Conservation (phyloP, 2,888 invertebrate species). For the Cantharis flavilabris region DNA sequence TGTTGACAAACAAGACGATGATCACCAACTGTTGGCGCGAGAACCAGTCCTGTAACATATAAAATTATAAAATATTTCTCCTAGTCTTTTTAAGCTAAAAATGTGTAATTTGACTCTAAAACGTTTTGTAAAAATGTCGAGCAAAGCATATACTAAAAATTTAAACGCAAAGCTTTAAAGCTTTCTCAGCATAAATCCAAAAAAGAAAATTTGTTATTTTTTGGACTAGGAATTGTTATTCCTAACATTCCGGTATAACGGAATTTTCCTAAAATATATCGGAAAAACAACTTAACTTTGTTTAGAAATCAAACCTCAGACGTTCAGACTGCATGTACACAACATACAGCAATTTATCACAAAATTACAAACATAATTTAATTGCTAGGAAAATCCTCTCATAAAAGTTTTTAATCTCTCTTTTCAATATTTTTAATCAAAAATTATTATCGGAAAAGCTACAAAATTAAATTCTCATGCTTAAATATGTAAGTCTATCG, state of each 20-base stretch:
- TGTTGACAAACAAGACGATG: constrained; percentile 91
- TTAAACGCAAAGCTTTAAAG: not conserved
- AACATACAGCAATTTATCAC: not conserved
- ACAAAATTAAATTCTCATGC: not conserved
- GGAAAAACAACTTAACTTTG: not conserved
- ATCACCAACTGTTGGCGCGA: constrained; percentile 93
- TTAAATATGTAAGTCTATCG: not conserved
- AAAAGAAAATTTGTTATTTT: not conserved
- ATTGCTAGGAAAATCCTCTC: not conserved
- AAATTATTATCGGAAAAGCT: not conserved
- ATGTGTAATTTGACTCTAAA: not conserved
- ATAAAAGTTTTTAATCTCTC: not conserved
- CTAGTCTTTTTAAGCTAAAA: not conserved
- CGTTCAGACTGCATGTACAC: not conserved
- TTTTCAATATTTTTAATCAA: not conserved
- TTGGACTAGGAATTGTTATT: not conserved
- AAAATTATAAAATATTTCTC: not conserved
- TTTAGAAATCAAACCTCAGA: not conserved
- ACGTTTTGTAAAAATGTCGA: not conserved
- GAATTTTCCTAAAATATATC: not conserved
- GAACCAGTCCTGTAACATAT: constrained; percentile 86
- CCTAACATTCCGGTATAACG: not conserved
- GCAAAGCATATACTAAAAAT: not conserved
- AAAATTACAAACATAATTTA: not conserved
- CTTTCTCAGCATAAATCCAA: not conserved